phyloP scores from a whole-genome alignment of 2,113 vertebrate genomes.

The Cyanoliseus patagonus region DNA sequence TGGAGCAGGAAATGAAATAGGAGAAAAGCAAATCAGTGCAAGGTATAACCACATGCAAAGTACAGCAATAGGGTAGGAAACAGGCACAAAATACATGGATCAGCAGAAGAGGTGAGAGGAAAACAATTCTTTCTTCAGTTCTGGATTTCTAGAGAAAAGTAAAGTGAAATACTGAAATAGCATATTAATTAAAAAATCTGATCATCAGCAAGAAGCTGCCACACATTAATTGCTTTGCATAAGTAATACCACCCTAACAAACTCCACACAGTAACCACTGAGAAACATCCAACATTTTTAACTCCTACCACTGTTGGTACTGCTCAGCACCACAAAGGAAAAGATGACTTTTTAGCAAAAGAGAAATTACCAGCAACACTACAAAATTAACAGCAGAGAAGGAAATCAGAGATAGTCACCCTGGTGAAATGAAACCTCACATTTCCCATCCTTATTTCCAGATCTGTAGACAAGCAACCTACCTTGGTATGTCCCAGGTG shows the following conservation, averaged over 20 bases:
- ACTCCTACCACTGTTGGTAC: background rate
- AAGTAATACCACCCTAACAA: background rate
- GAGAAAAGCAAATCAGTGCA: background rate
- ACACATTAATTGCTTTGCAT: background rate
- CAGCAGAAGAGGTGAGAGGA: background rate
- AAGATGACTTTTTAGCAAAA: background rate
- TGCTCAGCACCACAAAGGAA: background rate
- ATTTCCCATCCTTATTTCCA: background rate
- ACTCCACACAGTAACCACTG: background rate
- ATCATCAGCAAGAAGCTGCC: background rate
- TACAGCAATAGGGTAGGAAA: background rate
- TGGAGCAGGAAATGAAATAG: background rate
- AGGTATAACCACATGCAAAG: background rate
- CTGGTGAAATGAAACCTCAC: background rate
- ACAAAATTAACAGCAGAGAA: background rate
- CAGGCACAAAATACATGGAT: background rate
- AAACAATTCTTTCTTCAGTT: background rate
- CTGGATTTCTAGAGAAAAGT: background rate
- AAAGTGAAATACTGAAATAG: background rate
- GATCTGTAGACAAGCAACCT: background rate
- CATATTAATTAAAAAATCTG: background rate
- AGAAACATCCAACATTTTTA: background rate
- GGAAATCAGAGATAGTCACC: background rate
- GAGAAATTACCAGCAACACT: background rate
- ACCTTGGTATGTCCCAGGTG: conserved; percentile 36